These are phyloP conservation scores for Harmothoe impar DNA, from an alignment of 2,888 invertebrate genomes.

Conservation along the genomic window DNA sequence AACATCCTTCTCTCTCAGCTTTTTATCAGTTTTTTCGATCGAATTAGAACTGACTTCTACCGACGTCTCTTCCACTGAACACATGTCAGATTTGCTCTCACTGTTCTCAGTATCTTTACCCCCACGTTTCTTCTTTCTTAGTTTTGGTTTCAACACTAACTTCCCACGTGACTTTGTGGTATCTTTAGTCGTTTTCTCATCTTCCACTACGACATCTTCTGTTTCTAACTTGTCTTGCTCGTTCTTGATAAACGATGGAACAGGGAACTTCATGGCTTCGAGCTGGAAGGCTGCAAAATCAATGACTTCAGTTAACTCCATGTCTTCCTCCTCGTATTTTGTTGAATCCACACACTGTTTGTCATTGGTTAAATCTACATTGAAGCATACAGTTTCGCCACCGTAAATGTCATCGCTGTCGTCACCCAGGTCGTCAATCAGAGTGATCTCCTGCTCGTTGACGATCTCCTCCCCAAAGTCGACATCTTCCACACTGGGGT, in stretches of 20 bases:
- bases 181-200: background rate
- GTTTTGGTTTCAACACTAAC: background rate
- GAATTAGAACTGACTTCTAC: too few relatives aligned
- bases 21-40: background rate
- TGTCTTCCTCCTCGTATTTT: conserved; percentile 51
- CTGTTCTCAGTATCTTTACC: background rate
- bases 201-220: too few relatives aligned
- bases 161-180: background rate
- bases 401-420: too few relatives aligned
- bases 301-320: conserved; percentile 57
- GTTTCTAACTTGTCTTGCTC: background rate
- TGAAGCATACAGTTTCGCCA: too few relatives aligned
- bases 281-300: background rate
- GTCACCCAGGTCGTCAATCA: background rate
- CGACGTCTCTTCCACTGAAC: too few relatives aligned
- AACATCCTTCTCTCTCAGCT: background rate
- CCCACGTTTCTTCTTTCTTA: conserved; percentile 6
- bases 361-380: background rate
- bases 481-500: background rate
- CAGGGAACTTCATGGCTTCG: background rate
- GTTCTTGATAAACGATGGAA: conserved; percentile 19
- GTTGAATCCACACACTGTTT: background rate
- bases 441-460: background rate
- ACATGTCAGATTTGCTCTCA: too few relatives aligned
- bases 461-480: conserved; percentile 19